Evolutionary conservation across 2,113 vertebrate genomes (phyloP), one percentile per base, ranked within the genome.

Genomic region (Archocentrus centrarchus): DNA sequence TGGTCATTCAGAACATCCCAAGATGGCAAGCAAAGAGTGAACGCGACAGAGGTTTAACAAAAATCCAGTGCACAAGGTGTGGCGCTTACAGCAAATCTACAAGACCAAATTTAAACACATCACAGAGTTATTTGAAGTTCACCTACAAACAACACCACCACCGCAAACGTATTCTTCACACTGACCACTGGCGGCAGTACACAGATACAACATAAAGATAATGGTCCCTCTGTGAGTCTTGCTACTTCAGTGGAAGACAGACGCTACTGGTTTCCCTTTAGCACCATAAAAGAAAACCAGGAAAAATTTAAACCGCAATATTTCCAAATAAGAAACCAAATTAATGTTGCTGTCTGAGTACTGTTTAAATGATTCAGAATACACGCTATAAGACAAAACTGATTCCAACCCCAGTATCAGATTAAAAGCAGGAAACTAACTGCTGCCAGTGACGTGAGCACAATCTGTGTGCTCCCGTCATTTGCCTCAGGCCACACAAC

Each of bases 401-500:
- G 3, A 68, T 27, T 73, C 24, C 17, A 75, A 18, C 44, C 13
- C 15, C 62, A 32, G 20, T 18, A 76, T 77, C 57, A 47, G 27
- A 27, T 27, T 22, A 64, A 76, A 85, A 79, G 32, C 64, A 57
- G 75, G 22, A 77, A 77, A 70, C 18, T 41, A 53, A 81, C 32
- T 24, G 6, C 58, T 59, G 59, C 53, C 30, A 39, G 5, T 50
- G 59, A 64, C 64, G 55, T 24, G 41, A 60, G 41, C 68, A 79
- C 64, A 47, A 15, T 79, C 32, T 32, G 60, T 73, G 79, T 57
- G 27, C 53, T 15, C 20, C 63, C 3, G 6, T 41, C 5, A 9
- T 41, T 76, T 7, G 70, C 78, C 82, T 53, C n/a, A 13, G 78
- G 82, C 77, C 62, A 61, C 77, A 77, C 13, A 66, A 39, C 22